phyloP scores from a whole-genome alignment of 1,140 invertebrate species.

The Caenorhabditis remanei region DNA sequence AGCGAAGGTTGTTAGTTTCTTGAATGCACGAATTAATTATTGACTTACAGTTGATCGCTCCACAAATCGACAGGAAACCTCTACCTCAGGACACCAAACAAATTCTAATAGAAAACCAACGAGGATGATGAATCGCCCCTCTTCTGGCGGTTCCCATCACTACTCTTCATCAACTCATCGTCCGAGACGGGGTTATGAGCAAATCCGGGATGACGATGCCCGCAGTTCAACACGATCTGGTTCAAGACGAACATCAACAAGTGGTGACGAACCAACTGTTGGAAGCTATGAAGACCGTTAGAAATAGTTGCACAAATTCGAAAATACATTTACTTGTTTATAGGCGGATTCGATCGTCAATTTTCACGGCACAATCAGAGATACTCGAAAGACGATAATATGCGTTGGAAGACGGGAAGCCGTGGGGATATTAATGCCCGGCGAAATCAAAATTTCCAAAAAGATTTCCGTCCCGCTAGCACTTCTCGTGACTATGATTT shows the following conservation, averaged over 20 bases:
- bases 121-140: neutral
- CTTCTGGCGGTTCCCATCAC: neutral
- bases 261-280: neutral
- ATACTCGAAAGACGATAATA: neutral
- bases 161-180: neutral
- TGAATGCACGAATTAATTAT: neutral
- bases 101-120: neutral
- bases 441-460: neutral
- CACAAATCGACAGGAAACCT: neutral
- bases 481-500: neutral
- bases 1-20: neutral
- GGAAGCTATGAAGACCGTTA: neutral
- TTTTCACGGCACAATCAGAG: neutral
- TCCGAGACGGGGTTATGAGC: neutral
- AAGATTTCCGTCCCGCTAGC: neutral
- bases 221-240: neutral
- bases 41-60: neutral
- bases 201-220: neutral
- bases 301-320: neutral
- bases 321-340: neutral
- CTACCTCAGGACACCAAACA: neutral
- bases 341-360: neutral
- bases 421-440: conserved; percentile 2
- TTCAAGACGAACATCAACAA: neutral
- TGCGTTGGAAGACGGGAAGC: conserved; percentile 16